Evolutionary conservation across 2,888 invertebrate genomes (phyloP), one percentile per base, ranked within the genome.

Genomic region (Yponomeuta malinellus): DNA sequence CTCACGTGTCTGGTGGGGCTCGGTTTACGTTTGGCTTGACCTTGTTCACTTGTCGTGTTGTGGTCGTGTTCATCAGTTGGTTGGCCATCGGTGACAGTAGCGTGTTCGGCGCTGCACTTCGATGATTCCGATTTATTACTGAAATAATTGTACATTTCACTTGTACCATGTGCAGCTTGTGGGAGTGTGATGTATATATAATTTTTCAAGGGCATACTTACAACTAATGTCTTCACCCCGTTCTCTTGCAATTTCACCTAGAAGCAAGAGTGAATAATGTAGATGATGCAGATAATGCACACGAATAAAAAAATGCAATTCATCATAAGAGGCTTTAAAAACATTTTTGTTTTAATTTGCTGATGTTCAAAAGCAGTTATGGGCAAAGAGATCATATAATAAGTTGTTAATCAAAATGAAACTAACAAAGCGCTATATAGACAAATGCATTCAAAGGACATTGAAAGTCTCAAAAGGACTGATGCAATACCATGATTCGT

Each of bases 1-100:
- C 94, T 86, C 95, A 93, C 89, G 95, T 95, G 79, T 97, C 97
- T 63, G 95, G 94, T 70, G 95, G 93, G 73, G 94, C 94, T 86
- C 97, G 94, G 83, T 96, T 97, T 73, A 97, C 96, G 80, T 96
- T 97, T 68, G 97, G 97, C 86, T 97, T 97, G 79, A 97, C 97
- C 88, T 97, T 97, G 93, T 97, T 97, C 84, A 97, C 96, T 89
- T 97, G 97, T 82, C 97, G 95, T 76, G 96, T 95, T 2, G 93
- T 95, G 70, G 95, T 94, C 66, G 95, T 96, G 84, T 96, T 96
- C 86, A 95, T 94, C 80, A 95, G 93, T 78, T 94, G 94, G 77
- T 94, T 94, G 75, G 94, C 94, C 85, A 95, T 94, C 69, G 93
- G 93, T 10, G 95, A 95, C 74, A 94, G 84, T 71, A 95, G 89